phyloP scores from a whole-genome alignment of 2,113 vertebrate genomes.

The Pachyramphus minor region DNA sequence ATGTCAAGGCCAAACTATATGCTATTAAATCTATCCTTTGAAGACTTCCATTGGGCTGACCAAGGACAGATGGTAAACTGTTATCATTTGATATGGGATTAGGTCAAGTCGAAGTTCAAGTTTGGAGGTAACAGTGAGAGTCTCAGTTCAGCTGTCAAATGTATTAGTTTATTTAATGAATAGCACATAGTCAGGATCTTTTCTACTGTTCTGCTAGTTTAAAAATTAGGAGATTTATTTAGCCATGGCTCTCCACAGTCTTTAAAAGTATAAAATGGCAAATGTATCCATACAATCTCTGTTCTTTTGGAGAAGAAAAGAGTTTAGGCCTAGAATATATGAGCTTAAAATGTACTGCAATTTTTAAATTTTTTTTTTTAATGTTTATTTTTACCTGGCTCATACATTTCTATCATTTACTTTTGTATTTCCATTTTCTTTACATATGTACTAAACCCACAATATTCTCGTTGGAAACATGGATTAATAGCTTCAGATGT shows the following conservation, averaged over 20 bases:
- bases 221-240: slow-evolving; percentile 33
- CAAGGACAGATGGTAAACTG: slow-evolving; percentile 83
- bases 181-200: slow-evolving; percentile 34
- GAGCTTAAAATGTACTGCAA: not conserved
- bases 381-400: not conserved
- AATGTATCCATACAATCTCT: not conserved
- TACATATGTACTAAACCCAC: not conserved
- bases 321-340: not conserved
- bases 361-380: not conserved
- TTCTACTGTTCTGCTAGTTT: slow-evolving; percentile 49
- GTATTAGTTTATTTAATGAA: not conserved
- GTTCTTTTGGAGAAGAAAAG: not conserved
- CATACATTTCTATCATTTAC: not conserved
- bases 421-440: slow-evolving; percentile 3
- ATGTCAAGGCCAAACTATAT: slow-evolving; percentile 79
- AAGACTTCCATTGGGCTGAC: slow-evolving; percentile 66
- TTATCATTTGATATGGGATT: slow-evolving; percentile 77
- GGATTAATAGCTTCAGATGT: not conserved
- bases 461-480: not conserved
- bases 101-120: slow-evolving; percentile 86
- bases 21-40: slow-evolving; percentile 80
- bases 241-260: not conserved
- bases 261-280: slow-evolving; percentile 9
- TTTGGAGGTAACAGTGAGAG: slow-evolving; percentile 67
- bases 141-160: slow-evolving; percentile 48